Base-by-base conservation (phyloP, 1,140 invertebrate genomes). In the Drosophila bipectinata region DNA sequence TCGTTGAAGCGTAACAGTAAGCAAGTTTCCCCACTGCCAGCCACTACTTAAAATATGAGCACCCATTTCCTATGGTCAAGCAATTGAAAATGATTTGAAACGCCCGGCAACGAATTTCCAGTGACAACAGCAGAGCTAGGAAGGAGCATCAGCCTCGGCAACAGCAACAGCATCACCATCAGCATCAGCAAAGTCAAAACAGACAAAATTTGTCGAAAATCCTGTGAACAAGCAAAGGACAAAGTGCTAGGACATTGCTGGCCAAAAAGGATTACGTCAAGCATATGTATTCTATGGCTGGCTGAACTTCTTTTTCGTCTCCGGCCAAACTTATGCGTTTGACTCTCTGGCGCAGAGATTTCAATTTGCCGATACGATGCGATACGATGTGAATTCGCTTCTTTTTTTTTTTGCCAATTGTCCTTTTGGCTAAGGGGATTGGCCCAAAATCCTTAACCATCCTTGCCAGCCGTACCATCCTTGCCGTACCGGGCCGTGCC, bases 191-290 rank as follows among this genome's bases (percentile, higher is more conserved):
- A 68, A 85, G 82, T 87, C 82, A 85, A 85, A 81, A 87, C 69
- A 87, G 81, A 81, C 67, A 62, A 79, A 88, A 87, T 87, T 87
- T 87, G 79, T 87, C 63, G 83, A 88, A 82, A 87, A 87, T 88
- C 66, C 83, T 87, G 83, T 82, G 83, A 87, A 87, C 83, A 87
- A 88, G 75, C 75, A 72, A 28, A 85, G 81, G 79, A 88, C 79
- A 87, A 84, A 84, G 80, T 83, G 80, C 80, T 79, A 55, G 64
- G 80, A 84, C 76, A 84, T 44, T 59, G 80, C 53, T 72, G 69
- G 67, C 54, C 77, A 82, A 88, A 87, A 88, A 87, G 82, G 83
- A 87, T 88, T 87, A 87, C 82, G 82, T 82, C 83, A 82, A 88
- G 83, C 83, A 87, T 88, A 88, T 87, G 83, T 87, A 82, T 87